Percentiles rank a stretch among this genome's conserved stretches.
Conservation (phyloP, 2,888 invertebrate genomes). For the Lissonota sp. region DNA sequence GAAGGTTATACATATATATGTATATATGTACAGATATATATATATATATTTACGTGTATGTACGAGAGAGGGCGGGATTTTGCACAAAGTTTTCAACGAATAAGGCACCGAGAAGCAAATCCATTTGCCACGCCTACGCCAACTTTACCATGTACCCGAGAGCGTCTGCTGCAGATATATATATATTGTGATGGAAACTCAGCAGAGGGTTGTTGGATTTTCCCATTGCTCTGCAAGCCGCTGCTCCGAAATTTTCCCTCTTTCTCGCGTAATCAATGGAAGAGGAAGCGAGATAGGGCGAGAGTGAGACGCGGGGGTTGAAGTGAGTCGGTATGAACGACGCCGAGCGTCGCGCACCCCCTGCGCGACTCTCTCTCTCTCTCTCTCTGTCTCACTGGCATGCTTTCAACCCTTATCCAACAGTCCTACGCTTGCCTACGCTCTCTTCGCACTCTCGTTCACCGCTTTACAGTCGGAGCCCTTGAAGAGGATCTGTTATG, state of each 20-base stretch:
- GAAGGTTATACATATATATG: conserved; percentile 5
- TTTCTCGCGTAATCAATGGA: conserved; percentile 84
- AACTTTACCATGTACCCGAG: conserved; percentile 73
- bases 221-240: conserved; percentile 63
- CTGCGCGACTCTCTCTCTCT: conserved; percentile 48
- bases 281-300: conserved; percentile 53
- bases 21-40: no score
- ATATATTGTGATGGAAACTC: conserved; percentile 22
- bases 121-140: conserved; percentile 83
- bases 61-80: conserved; percentile 75
- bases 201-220: conserved; percentile 47
- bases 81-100: conserved; percentile 83
- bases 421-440: neutral
- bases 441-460: conserved; percentile 19
- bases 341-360: conserved; percentile 61
- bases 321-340: conserved; percentile 55
- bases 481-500: no score
- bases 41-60: neutral
- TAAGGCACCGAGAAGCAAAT: conserved; percentile 81
- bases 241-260: conserved; percentile 79
- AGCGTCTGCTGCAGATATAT: conserved; percentile 1
- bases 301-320: conserved; percentile 24
- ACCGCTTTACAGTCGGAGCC: neutral
- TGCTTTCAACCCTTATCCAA: neutral
- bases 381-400: neutral